Evolutionary conservation across 2,888 invertebrate species (phyloP).

Genomic region (Euphydryas editha): DNA sequence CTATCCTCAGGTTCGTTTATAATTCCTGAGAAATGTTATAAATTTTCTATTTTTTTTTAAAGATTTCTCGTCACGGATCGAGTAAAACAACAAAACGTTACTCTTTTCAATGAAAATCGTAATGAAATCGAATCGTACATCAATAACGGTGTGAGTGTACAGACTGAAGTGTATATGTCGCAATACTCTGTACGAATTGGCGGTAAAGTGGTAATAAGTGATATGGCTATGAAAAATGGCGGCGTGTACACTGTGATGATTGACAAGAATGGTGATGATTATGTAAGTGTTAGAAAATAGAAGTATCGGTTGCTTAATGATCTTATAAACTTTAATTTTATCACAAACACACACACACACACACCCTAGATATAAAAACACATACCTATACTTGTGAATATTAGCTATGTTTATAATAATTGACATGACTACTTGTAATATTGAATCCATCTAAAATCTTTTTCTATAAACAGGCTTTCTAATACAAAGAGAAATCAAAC

Average conservation of each 20-base stretch:
- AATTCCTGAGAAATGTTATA: too few species aligned
- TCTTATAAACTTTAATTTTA: too few species aligned
- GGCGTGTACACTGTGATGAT: constrained; percentile 63
- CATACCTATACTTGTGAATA: too few species aligned
- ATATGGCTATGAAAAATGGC: constrained; percentile 56
- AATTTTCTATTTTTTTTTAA: constrained; percentile 14
- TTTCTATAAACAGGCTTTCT: too few species aligned
- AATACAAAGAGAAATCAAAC: too few species aligned
- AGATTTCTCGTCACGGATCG: constrained; percentile 54
- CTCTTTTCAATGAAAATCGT: constrained; percentile 55
- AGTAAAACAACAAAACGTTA: constrained; percentile 47
- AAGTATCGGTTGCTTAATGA: not conserved
- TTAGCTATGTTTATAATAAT: too few species aligned
- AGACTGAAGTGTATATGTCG: constrained; percentile 62
- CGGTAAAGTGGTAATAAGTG: constrained; percentile 42
- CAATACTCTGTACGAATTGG: constrained; percentile 53
- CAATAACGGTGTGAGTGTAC: constrained; percentile 48
- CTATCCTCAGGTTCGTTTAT: too few species aligned
- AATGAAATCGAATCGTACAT: constrained; percentile 54
- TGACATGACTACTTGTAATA: too few species aligned
- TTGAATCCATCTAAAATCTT: too few species aligned
- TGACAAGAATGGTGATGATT: constrained; percentile 45
- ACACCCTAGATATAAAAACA: too few species aligned
- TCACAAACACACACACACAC: too few species aligned
- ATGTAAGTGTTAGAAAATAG: constrained; percentile 50